A percentile compares a stretch with the other conserved stretches of the same genome.
phyloP scores from a whole-genome alignment of 2,113 vertebrate species.

The Eptesicus fuscus region DNA sequence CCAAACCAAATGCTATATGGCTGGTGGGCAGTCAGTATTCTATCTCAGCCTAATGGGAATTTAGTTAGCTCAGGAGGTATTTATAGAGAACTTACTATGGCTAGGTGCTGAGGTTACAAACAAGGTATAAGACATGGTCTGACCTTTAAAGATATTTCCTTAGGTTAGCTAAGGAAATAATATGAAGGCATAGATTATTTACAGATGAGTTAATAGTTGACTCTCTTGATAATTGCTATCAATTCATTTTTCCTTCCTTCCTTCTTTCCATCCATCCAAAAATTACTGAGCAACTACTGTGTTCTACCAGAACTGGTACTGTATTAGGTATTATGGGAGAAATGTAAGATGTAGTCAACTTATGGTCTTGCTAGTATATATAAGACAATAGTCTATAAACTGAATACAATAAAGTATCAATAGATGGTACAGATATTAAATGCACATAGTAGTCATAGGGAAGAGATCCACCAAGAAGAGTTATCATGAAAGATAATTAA shows the following conservation, averaged over 20 bases:
- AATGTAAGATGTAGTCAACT: not conserved
- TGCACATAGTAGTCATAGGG: not conserved
- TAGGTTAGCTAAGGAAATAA: not conserved
- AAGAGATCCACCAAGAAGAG: not conserved
- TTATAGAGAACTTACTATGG: not conserved
- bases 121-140: not conserved
- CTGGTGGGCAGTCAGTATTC: not conserved
- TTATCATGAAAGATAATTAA: not conserved
- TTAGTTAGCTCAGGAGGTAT: not conserved
- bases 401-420: not conserved
- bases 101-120: not conserved
- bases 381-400: not conserved
- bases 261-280: not conserved
- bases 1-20: fast-evolving
- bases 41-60: not conserved
- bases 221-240: not conserved
- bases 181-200: not conserved
- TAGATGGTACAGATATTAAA: not conserved
- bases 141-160: not conserved
- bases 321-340: not conserved
- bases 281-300: not conserved
- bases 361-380: not conserved
- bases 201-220: not conserved
- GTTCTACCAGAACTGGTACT: not conserved
- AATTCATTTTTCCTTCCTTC: not conserved